phyloP scores from a whole-genome alignment of 2,888 invertebrate genomes.

The Andrena camellia region DNA sequence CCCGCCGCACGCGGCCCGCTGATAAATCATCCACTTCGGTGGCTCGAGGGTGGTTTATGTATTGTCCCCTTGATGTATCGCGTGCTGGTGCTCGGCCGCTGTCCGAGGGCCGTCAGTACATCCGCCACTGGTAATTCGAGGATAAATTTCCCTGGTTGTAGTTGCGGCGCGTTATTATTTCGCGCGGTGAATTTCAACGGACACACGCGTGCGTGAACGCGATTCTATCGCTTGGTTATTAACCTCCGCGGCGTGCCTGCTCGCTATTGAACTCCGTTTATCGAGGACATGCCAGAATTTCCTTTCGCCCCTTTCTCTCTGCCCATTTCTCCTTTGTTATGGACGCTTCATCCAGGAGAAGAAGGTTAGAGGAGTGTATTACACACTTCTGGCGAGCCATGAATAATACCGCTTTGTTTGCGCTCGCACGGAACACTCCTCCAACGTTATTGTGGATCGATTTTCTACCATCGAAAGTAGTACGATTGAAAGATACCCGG shows the following conservation, averaged over 20 bases:
- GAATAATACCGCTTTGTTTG: neutral
- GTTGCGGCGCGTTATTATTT: slow-evolving; percentile 76
- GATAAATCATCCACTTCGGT: slow-evolving; percentile 81
- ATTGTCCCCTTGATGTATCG: slow-evolving; percentile 65
- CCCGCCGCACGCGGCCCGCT: slow-evolving; percentile 79
- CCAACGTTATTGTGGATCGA: no score
- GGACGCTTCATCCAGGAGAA: neutral
- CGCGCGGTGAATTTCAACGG: slow-evolving; percentile 59
- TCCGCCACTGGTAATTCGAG: slow-evolving; percentile 77
- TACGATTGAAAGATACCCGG: no score
- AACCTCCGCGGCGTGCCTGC: slow-evolving; percentile 12
- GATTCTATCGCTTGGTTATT: slow-evolving; percentile 28
- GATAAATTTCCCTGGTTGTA: slow-evolving; percentile 80
- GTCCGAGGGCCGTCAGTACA: slow-evolving; percentile 62
- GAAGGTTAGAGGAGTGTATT: neutral
- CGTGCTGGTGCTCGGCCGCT: slow-evolving; percentile 30
- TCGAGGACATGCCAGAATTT: neutral
- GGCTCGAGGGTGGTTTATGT: slow-evolving; percentile 60
- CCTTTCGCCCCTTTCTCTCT: neutral
- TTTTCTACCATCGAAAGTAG: no score
- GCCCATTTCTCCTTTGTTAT: neutral
- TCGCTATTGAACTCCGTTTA: slow-evolving; percentile 9
- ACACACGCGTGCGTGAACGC: slow-evolving; percentile 15
- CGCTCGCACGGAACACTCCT: no score
- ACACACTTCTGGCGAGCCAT: no score